Base-by-base conservation (phyloP, 2,797 vertebrate species). In the Peromyscus attwateri region DNA sequence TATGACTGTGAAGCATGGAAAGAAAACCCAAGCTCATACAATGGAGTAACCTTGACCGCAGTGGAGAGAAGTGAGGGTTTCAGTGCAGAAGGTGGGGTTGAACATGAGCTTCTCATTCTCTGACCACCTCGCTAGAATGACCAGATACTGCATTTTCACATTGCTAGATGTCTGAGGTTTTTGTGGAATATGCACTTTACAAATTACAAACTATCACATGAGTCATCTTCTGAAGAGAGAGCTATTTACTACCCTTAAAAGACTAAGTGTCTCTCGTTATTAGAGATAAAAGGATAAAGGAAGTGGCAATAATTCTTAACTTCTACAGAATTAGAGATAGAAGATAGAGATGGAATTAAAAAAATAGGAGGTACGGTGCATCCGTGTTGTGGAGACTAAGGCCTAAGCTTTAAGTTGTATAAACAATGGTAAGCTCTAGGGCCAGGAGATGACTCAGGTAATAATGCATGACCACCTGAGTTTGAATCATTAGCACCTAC, bases 161-260 rank as follows among this genome's bases (percentile, higher is more conserved):
- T 87, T 89, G 87, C 73, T 77, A 66, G 49, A 37, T 6, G 6
- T 14, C 62, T 70, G 13, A 68, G n/a, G 62, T 0, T 92, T 91
- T 87, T 71, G 62, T 87, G 71, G 76, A n/a, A 31, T 75, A 71
- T 12, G 52, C 19, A 73, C 76, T 90, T 93, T 91, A 43, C 37
- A 94, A 90, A 73, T 76, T 91, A 25, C 71, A 95, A 84, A 94
- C 76, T n/a, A 40, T n/a, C 83, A 17, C 57, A 57, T 89, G 31
- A 91, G 46, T 34, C n/a, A 46, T 4, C 79, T 52, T 95, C 94
- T 94, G 91, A 94, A 94, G 68, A 23, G 46, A 16, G 91, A 92
- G 52, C 82, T 96, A 93, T 46, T 90, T 95, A 89, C 62, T 96
- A 34, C 52, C 52, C 19, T 92, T 17, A 21, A 43, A 95, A 29